Conservation (phyloP, 2,113 vertebrate genomes). For the Thamnophis sirtalis region DNA sequence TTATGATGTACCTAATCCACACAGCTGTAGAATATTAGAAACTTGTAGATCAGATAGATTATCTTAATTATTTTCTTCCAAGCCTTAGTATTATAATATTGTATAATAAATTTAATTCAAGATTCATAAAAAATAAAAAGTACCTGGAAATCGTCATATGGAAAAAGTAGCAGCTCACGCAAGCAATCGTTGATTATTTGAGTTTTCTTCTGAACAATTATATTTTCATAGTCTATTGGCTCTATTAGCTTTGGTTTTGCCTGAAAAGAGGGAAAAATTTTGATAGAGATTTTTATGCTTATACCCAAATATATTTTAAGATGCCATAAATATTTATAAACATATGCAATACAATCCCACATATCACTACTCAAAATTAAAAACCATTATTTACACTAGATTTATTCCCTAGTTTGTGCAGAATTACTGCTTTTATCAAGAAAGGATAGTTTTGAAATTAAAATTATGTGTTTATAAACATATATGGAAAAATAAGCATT, state of each 20-base stretch:
- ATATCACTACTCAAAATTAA: background rate
- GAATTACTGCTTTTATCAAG: background rate
- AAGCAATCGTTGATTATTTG: constrained; percentile 95
- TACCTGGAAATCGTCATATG: constrained; percentile 96
- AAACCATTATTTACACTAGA: background rate
- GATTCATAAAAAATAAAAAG: background rate
- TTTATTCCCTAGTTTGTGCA: background rate
- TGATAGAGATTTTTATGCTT: background rate
- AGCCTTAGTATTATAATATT: background rate
- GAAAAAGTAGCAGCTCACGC: constrained; percentile 95
- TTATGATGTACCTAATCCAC: background rate
- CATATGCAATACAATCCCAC: background rate
- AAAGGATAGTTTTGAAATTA: background rate
- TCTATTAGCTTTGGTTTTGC: constrained; percentile 95
- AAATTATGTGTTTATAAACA: background rate
- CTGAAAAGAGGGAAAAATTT: constrained; percentile 58
- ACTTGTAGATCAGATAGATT: too few relatives aligned
- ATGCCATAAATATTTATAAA: background rate
- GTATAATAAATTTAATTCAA: background rate
- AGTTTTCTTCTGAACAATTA: constrained; percentile 94
- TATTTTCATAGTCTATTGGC: constrained; percentile 96
- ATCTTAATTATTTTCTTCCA: background rate
- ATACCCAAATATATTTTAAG: background rate
- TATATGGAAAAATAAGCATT: background rate
- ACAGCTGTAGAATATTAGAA: background rate